Conservation (phyloP, 2,797 vertebrate genomes). For the Sphenodon punctatus region DNA sequence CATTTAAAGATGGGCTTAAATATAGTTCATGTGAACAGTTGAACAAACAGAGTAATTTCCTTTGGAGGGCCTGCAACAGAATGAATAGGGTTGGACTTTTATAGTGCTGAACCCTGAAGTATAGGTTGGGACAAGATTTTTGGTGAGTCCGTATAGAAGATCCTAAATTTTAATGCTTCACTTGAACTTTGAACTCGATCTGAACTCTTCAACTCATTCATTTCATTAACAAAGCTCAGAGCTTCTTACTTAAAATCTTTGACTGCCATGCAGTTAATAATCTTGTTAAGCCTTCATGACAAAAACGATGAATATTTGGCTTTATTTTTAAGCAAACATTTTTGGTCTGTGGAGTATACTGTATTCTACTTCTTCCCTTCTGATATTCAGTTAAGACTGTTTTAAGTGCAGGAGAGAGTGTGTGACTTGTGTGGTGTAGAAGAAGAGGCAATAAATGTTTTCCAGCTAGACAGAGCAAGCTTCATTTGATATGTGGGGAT, state of each 20-base stretch:
- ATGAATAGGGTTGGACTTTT: not conserved
- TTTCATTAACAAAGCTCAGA: slow-evolving; percentile 35
- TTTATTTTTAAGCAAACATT: slow-evolving; percentile 30
- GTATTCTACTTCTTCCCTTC: too few relatives aligned
- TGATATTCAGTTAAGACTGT: too few relatives aligned
- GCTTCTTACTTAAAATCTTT: slow-evolving; percentile 41
- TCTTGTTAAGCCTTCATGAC: slow-evolving; percentile 30
- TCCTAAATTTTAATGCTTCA: slow-evolving; percentile 13
- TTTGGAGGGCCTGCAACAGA: not conserved
- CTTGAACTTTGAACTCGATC: not conserved
- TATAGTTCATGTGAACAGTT: not conserved
- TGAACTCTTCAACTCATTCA: slow-evolving; percentile 46
- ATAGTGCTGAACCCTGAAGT: not conserved
- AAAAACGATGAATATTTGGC: slow-evolving; percentile 45
- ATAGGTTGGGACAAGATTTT: not conserved
- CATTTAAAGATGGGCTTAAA: not conserved
- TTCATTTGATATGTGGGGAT: not conserved
- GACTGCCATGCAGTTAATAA: not conserved
- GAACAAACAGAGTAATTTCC: not conserved
- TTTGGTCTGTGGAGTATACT: slow-evolving; percentile 7
- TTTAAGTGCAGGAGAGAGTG: not conserved
- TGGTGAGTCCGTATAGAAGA: slow-evolving; percentile 1
- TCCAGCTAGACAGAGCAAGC: not conserved
- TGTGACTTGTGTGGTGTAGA: not conserved
- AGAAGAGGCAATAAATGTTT: not conserved